Evolutionary conservation across 2,113 vertebrate genomes (phyloP).

Genomic region (Nannospalax galili): DNA sequence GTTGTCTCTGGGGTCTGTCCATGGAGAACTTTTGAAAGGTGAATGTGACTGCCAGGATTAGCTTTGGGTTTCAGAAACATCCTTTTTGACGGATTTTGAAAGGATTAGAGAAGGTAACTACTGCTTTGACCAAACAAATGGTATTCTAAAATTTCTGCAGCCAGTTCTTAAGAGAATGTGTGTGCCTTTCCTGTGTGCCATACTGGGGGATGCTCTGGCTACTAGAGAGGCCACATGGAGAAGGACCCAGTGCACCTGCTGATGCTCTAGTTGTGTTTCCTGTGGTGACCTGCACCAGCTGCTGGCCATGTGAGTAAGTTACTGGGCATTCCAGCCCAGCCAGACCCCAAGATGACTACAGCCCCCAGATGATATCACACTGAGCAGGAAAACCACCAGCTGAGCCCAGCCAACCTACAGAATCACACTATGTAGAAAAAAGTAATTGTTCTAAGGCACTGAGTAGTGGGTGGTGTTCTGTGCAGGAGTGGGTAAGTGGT

Average conservation of each 20-base stretch:
- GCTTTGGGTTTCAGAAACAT: conserved; percentile 1
- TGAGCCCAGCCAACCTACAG: neutral
- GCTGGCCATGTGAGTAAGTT: rapidly evolving
- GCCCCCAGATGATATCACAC: neutral
- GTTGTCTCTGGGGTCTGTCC: neutral
- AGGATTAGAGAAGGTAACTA: neutral
- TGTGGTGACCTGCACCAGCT: neutral
- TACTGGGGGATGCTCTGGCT: neutral
- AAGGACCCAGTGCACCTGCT: rapidly evolving
- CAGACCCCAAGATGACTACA: neutral
- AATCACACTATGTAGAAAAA: neutral
- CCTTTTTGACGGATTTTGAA: neutral
- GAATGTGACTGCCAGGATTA: neutral
- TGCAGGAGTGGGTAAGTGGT: neutral
- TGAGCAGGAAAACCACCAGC: neutral
- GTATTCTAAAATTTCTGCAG: neutral
- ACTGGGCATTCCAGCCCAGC: neutral
- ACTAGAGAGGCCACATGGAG: rapidly evolving
- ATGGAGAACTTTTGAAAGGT: neutral
- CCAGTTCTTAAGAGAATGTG: neutral
- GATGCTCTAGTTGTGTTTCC: neutral
- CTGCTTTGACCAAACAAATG: neutral
- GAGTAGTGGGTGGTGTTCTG: rapidly evolving
- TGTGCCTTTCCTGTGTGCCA: neutral
- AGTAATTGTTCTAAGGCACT: neutral